These are phyloP conservation scores for Caenorhabditis becei DNA, from an alignment of 2,888 invertebrate genomes.

Conservation along the genomic window DNA sequence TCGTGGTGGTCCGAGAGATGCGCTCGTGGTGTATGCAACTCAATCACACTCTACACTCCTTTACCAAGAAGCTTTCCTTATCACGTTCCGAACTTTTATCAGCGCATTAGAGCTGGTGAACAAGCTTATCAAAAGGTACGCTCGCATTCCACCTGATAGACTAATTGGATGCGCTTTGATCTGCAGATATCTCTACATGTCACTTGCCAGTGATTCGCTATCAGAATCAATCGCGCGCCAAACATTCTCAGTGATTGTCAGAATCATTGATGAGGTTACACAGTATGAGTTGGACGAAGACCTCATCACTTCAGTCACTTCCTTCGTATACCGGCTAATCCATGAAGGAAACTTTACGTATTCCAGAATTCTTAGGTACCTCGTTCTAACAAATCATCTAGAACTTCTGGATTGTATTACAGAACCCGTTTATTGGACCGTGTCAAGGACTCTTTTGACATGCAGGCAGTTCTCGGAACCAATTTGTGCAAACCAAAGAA, in stretches of 20 bases:
- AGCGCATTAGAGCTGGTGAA: conserved; percentile 76
- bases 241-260: conserved; percentile 92
- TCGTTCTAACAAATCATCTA: background rate
- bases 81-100: conserved; percentile 87
- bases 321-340: conserved; percentile 94
- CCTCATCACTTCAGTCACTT: conserved; percentile 85
- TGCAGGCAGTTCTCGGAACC: conserved; percentile 50
- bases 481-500: conserved; percentile 60
- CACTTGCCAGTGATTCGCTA: conserved; percentile 74
- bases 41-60: conserved; percentile 87
- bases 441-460: conserved; percentile 62
- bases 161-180: conserved; percentile 38
- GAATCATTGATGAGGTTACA: conserved; percentile 93
- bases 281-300: conserved; percentile 70
- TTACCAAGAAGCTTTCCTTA: conserved; percentile 97
- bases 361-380: conserved; percentile 84
- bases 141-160: conserved; percentile 9
- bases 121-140: conserved; percentile 76
- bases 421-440: conserved; percentile 73
- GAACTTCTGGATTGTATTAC: background rate
- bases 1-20: conserved; percentile 94
- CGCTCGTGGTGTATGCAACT: conserved; percentile 95
- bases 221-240: conserved; percentile 89
- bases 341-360: conserved; percentile 93
- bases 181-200: conserved; percentile 77